Conservation (phyloP, 2,888 invertebrate species). For the Calliscelio sp. region DNA sequence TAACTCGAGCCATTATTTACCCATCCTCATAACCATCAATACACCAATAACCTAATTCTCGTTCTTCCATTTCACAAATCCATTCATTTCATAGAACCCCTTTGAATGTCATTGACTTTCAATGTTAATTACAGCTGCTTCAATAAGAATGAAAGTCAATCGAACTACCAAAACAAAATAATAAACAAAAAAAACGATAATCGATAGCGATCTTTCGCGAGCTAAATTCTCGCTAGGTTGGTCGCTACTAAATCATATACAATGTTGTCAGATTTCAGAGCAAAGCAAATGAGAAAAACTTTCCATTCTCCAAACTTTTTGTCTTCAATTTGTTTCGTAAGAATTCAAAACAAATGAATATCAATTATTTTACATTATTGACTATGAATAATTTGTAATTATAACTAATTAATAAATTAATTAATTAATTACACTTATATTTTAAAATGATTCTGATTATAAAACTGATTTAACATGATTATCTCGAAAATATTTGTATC, state of each 20-base stretch:
- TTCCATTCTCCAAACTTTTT: too few species aligned
- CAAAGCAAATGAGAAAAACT: too few species aligned
- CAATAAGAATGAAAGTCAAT: conserved; percentile 57
- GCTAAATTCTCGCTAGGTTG: conserved; percentile 12
- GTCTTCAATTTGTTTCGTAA: too few species aligned
- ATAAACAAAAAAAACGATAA: conserved; percentile 32
- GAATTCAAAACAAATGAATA: too few species aligned
- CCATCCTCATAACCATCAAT: conserved; percentile 54
- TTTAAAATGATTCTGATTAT: too few species aligned
- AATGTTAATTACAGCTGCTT: conserved; percentile 65
- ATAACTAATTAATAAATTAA: too few species aligned
- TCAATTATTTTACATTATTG: too few species aligned
- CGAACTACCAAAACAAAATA: conserved; percentile 39
- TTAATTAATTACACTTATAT: too few species aligned
- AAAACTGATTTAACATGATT: too few species aligned
- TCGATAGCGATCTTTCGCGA: conserved; percentile 33
- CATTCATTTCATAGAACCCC: conserved; percentile 63
- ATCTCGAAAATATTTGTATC: too few species aligned
- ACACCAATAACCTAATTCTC: conserved; percentile 68
- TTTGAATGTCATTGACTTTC: conserved; percentile 61
- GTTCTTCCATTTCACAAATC: conserved; percentile 66
- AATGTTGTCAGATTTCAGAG: too few species aligned
- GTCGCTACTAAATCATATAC: conserved; percentile 4
- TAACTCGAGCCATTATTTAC: conserved; percentile 50
- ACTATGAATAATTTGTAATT: too few species aligned